Evolutionary conservation across 2,888 invertebrate species (phyloP).

Genomic region (Gymnoscelis rufifasciata): DNA sequence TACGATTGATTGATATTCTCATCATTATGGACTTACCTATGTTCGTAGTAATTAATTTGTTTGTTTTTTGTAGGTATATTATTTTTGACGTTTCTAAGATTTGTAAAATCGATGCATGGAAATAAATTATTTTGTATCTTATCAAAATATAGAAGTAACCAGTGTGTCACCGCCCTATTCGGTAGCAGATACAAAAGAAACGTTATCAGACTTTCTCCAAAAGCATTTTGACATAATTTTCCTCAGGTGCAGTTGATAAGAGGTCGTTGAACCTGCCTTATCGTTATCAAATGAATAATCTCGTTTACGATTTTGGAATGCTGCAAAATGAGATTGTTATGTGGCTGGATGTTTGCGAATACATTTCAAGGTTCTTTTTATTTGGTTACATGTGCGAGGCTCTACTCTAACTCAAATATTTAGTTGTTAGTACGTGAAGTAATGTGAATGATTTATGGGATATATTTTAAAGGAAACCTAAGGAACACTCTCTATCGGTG

Average conservation of each 20-base stretch:
- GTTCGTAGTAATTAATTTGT: too few species aligned
- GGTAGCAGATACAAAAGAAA: slow-evolving; percentile 6
- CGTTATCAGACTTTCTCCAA: slow-evolving; percentile 7
- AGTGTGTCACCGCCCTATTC: slow-evolving; percentile 2
- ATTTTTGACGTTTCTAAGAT: too few species aligned
- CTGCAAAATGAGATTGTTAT: too few species aligned
- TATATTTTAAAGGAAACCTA: too few species aligned
- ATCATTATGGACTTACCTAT: too few species aligned
- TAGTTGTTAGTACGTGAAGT: neutral
- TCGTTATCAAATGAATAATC: slow-evolving; percentile 27
- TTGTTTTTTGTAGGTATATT: too few species aligned
- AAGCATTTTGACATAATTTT: slow-evolving; percentile 13
- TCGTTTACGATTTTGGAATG: slow-evolving; percentile 10
- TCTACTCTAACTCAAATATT: neutral
- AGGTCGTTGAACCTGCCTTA: slow-evolving; percentile 29
- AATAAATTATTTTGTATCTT: too few species aligned
- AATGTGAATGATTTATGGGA: too few species aligned
- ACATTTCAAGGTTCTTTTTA: slow-evolving; percentile 16
- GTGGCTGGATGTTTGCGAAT: slow-evolving; percentile 8
- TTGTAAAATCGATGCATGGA: too few species aligned
- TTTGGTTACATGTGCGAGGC: neutral
- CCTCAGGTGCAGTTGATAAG: slow-evolving; percentile 26
- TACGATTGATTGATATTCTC: too few species aligned
- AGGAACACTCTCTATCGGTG: too few species aligned
- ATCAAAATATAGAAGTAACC: too few species aligned